phyloP scores from a whole-genome alignment of 2,888 invertebrate species.

The Liopterus haemorrhoidalis region DNA sequence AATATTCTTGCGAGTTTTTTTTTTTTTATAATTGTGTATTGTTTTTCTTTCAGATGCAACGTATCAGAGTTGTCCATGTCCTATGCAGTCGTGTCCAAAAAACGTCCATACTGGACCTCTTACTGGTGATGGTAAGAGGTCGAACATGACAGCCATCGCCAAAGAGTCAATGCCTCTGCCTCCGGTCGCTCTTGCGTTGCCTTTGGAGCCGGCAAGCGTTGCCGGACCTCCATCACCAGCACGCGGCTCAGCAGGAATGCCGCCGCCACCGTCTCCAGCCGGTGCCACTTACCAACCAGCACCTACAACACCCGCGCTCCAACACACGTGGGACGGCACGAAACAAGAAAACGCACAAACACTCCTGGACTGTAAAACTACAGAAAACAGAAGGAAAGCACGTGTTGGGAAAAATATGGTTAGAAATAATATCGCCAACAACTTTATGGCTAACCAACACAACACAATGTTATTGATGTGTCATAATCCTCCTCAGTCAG shows the following conservation, averaged over 20 bases:
- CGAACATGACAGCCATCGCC: constrained; percentile 43
- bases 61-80: constrained; percentile 76
- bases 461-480: constrained; percentile 51
- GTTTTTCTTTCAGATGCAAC: constrained; percentile 46
- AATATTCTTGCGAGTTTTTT: no score
- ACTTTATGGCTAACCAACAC: constrained; percentile 37
- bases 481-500: constrained; percentile 35
- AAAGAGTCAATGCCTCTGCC: constrained; percentile 45
- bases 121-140: constrained; percentile 88
- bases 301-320: constrained; percentile 34
- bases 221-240: constrained; percentile 65
- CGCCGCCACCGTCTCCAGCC: constrained; percentile 56
- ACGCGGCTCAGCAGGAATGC: constrained; percentile 61
- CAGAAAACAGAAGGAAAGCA: constrained; percentile 48
- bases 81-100: constrained; percentile 94
- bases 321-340: constrained; percentile 27
- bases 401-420: constrained; percentile 64
- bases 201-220: constrained; percentile 48
- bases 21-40: no score
- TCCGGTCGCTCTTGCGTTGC: constrained; percentile 48
- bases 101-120: constrained; percentile 97
- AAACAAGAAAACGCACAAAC: constrained; percentile 22
- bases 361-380: constrained; percentile 20
- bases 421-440: constrained; percentile 51
- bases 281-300: constrained; percentile 45